Conservation (phyloP, 2,113 vertebrate genomes). For the Serilophus lunatus region DNA sequence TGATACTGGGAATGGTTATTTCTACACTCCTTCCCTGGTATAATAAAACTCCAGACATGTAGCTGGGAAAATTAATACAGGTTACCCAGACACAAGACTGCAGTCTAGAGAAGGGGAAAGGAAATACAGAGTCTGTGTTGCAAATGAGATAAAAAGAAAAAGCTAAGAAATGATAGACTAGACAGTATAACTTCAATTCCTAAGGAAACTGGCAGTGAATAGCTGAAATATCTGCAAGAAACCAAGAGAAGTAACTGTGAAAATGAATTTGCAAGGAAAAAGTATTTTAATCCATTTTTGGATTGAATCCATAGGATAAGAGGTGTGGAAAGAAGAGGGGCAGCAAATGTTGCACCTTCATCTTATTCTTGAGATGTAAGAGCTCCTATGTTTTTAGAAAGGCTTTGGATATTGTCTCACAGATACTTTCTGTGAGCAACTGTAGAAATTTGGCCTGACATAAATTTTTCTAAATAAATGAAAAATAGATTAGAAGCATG, state of each 20-base stretch:
- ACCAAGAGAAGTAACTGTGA: background rate
- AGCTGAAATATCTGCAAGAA: background rate
- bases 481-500: background rate
- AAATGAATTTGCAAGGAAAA: background rate
- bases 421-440: background rate
- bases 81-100: background rate
- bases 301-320: background rate
- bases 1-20: background rate
- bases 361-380: background rate
- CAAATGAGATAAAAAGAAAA: background rate
- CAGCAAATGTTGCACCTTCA: background rate
- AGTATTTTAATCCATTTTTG: background rate
- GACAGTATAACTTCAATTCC: background rate
- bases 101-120: background rate
- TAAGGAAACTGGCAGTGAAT: background rate
- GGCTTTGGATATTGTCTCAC: background rate
- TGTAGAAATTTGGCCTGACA: background rate
- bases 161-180: background rate
- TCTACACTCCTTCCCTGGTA: background rate
- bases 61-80: background rate
- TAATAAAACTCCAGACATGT: background rate
- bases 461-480: background rate
- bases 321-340: background rate
- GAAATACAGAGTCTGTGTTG: background rate
- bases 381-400: background rate